Evolutionary conservation across 37 sponge, comb jelly and placozoan genomes (phyloP).

Genomic region (Spongilla lacustris): DNA sequence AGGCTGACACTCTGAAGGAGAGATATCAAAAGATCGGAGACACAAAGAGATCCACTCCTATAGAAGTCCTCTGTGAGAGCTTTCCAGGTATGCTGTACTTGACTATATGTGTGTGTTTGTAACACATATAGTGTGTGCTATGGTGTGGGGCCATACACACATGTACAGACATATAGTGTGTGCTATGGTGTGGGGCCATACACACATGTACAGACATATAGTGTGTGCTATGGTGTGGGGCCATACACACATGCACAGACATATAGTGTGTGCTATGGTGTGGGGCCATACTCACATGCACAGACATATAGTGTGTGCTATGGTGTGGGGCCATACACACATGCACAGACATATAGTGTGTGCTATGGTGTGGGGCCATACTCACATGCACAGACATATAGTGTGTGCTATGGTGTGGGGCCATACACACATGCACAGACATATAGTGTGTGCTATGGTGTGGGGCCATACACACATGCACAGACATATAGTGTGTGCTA

Average conservation of each 20-base stretch:
- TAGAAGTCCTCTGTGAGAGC: constrained; percentile 95
- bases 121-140: too few relatives aligned
- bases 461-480: too few relatives aligned
- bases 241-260: constrained; percentile 15
- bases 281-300: too few relatives aligned
- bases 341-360: not conserved
- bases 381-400: not conserved
- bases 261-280: not conserved
- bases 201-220: not conserved
- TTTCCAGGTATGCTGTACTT: constrained; percentile 77
- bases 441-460: too few relatives aligned
- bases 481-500: too few relatives aligned
- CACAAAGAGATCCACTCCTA: constrained; percentile 97
- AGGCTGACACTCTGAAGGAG: constrained; percentile 98
- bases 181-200: not conserved
- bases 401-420: too few relatives aligned
- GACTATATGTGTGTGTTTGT: too few relatives aligned
- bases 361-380: too few relatives aligned
- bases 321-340: not conserved
- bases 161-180: not conserved
- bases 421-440: not conserved
- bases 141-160: not conserved
- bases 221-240: not conserved
- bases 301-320: not conserved
- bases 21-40: constrained; percentile 99